These are phyloP conservation scores for Chaetophractus vellerosus DNA, from an alignment of 2,797 vertebrate species.

Conservation along the genomic window DNA sequence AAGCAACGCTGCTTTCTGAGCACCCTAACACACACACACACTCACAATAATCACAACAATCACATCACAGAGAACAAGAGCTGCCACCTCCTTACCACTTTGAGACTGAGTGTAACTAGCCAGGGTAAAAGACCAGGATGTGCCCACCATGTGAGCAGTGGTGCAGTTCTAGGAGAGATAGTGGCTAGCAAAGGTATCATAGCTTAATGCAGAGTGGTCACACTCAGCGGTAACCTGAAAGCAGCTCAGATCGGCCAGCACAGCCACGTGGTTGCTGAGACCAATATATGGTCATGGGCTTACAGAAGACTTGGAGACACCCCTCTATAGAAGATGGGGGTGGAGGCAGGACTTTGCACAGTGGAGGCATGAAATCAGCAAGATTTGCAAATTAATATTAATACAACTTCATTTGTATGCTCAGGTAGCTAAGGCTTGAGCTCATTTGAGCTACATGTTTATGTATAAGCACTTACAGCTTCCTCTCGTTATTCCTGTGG, in stretches of 20 bases:
- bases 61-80: not conserved
- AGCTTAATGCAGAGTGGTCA: not conserved
- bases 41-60: not conserved
- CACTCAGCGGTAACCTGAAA: not conserved
- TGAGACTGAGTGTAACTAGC: not conserved
- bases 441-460: not conserved
- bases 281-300: not conserved
- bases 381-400: not conserved
- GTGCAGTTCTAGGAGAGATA: not conserved
- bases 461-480: not conserved
- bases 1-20: not conserved
- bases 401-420: not conserved
- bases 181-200: rapidly evolving
- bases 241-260: not conserved
- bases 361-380: not conserved
- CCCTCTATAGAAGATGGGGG: too few species aligned
- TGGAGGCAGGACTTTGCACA: not conserved
- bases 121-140: not conserved
- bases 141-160: not conserved
- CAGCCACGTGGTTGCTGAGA: not conserved
- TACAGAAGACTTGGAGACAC: not conserved
- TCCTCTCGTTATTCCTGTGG: not conserved
- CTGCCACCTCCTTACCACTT: not conserved
- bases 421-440: not conserved
- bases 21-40: not conserved